Base-by-base conservation (phyloP, 2,888 invertebrate species). In the Apoda limacodes region DNA sequence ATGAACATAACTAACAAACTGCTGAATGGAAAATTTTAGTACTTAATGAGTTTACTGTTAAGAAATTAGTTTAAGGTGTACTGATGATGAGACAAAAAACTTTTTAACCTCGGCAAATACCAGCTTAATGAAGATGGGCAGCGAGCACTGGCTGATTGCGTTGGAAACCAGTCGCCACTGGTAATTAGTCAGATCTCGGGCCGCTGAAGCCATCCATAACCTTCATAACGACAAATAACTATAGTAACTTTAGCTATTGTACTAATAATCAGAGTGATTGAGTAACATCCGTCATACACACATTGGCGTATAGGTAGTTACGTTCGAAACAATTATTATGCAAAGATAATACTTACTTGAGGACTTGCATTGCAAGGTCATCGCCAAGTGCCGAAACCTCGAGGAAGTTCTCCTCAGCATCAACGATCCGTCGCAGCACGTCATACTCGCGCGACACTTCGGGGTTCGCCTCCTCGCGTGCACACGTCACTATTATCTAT, bases 51-150 rank as follows among this genome's bases (percentile, higher is more conserved):
- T n/a, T n/a, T n/a, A n/a, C 13, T 25, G n/a, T 25, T 13, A 23
- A 23, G 5, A 21, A 21, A 28, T 22, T 5, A 2, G n/a, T 23
- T 5, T 3, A 11, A 22, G 10, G 9, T 5, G n/a, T 9, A 19
- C 12, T 17, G 5, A 25, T 17, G 1, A 17, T 11, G 7, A 10
- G 14, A 26, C 11, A 22, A 13, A 12, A 19, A 15, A 12, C 7
- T 15, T 9, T 3, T 24, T 34, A 46, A 76, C 78, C 76, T 98
- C 98, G 9, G 98, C 98, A 68, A 95, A 97, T 0, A 98, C 96
- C 23, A 99, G 78, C 71, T 98, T 98, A 0, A 98, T 95, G 59
- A 97, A 98, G 39, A 99, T 94, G 0, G 98, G 98, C 30, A 98
- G 70, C 1, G 97, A 97, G 58, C 98, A 98, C 54, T 92, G 90